Evolutionary conservation across 2,888 invertebrate genomes (phyloP).

Genomic region (Luffia ferchaultella): DNA sequence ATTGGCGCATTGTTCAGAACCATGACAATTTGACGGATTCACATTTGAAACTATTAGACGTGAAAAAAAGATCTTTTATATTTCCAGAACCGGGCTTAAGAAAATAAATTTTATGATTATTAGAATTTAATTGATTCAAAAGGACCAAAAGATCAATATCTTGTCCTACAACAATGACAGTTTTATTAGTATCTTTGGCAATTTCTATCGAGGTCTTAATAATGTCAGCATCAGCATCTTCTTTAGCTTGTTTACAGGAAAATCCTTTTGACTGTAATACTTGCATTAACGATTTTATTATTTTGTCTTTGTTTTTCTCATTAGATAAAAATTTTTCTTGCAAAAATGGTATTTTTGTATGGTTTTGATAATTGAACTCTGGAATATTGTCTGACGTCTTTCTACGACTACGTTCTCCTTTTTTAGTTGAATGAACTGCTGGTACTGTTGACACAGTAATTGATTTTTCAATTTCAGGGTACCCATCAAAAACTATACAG

Average conservation of each 20-base stretch:
- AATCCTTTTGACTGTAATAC: slow-evolving; percentile 14
- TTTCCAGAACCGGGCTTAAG: slow-evolving; percentile 11
- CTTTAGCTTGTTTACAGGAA: slow-evolving; percentile 18
- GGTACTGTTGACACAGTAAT: slow-evolving; percentile 11
- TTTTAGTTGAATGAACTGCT: slow-evolving; percentile 17
- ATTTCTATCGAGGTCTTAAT: slow-evolving; percentile 18
- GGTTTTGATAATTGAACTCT: slow-evolving; percentile 16
- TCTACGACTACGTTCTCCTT: slow-evolving; percentile 14
- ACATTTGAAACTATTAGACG: slow-evolving; percentile 15
- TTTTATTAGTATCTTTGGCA: slow-evolving; percentile 16
- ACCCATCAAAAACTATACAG: slow-evolving; percentile 19
- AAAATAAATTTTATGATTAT: slow-evolving; percentile 11
- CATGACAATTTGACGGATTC: slow-evolving; percentile 15
- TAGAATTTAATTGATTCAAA: slow-evolving; percentile 18
- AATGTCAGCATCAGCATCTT: slow-evolving; percentile 20
- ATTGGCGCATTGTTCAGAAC: too few relatives aligned
- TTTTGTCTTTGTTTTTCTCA: slow-evolving; percentile 20
- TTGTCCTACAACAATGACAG: slow-evolving; percentile 19
- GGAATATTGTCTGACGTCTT: slow-evolving; percentile 7
- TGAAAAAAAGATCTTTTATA: slow-evolving; percentile 10
- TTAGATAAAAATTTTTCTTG: slow-evolving; percentile 20
- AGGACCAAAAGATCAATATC: slow-evolving; percentile 21
- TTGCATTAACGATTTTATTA: slow-evolving; percentile 18
- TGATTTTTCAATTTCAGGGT: slow-evolving; percentile 14
- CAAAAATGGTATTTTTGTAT: slow-evolving; percentile 15